Evolutionary conservation across 2,888 invertebrate species (phyloP), one percentile per base, ranked within the genome.

Genomic region (Chesias legatella): DNA sequence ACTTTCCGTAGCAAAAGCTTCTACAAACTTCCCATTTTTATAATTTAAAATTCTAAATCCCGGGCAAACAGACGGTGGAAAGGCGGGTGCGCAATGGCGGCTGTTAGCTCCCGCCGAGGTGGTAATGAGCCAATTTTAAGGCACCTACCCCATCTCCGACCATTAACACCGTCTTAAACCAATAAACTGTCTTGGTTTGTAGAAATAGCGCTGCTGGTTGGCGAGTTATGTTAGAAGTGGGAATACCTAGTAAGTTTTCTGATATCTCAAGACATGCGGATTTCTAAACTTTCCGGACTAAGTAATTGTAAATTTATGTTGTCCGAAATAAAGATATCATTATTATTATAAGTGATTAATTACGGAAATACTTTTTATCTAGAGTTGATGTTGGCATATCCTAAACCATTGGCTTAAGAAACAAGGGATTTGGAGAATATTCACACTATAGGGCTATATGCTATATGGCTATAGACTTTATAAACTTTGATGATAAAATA

Each of bases 61-160:
- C 48, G 44, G 43, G 34, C 61, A 67, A 65, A 65, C 58, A 65
- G 40, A 37, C 47, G 45, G 9, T 44, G 43, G 56, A 60, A 66
- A n/a, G n/a, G n/a, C n/a, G n/a, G 63, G 63, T 53, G 56, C 62
- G 73, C 74, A 70, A 68, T 62, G 59, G 54, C 56, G 51, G 58
- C 69, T 65, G 60, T 68, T 63, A 69, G 60, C 63, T 60, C 44
- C 41, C 57, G 51, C 51, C 44, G 55, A 65, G 70, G 67, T 73
- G 74, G 70, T 73, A 73, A 74, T 68, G 61, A 65, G 64, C 58
- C 66, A 67, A 71, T 68, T 67, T 63, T 54, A 52, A 57, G 49
- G 60, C 60, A 57, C 63, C 67, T 66, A 66, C 59, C 56, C 55
- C 41, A 48, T 58, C 56, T 61, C 48, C 45, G 35, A 49, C 63